Evolutionary conservation across 2,113 vertebrate species (phyloP), one percentile per base, ranked within the genome.

Genomic region (Epinephelus moara): DNA sequence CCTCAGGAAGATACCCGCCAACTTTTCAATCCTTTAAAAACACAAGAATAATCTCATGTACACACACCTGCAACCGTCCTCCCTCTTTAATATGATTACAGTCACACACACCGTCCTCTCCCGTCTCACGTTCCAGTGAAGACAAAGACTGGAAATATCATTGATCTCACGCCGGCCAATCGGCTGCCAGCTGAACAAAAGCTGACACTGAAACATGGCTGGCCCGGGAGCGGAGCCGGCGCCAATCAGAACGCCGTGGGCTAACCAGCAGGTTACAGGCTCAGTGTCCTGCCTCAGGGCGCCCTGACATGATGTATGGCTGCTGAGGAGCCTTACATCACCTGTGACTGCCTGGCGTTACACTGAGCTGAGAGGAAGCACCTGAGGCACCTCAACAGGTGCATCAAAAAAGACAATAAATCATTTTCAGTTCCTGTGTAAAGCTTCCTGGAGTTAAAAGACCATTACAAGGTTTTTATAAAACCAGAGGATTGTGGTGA

Each of bases 81-180:
- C 23, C 23, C 70, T 21, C 56, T 73, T 50, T 18, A 53, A 64
- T 14, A 40, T 13, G 14, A 40, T 55, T 6, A 40, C n/a, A 40
- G 17, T 21, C 56, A 42, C 61, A 27, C 69, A 37, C 56, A 21
- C 9, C 19, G 13, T 17, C 59, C 70, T 60, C 57, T 70, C 42
- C 70, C 84, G 75, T 91, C 90, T 89, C 89, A 90, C 55, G 64
- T 91, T 90, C 63, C 84, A 88, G 87, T 67, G 60, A 19, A 50
- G 25, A 82, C 85, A 92, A 88, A 85, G 89, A 72, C 25, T 40
- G 64, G 19, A 81, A 55, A 45, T 42, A 77, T 86, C 85, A 91
- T 61, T 71, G 80, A 88, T 91, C 84, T 81, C 14, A 7, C 6
- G 66, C 27, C 69, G 55, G 49, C 85, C 74, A 75, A 82, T 85